A percentile compares a stretch with the other conserved stretches of the same genome.
Evolutionary conservation across 2,888 invertebrate species (phyloP).

Genomic region (Chesias legatella): DNA sequence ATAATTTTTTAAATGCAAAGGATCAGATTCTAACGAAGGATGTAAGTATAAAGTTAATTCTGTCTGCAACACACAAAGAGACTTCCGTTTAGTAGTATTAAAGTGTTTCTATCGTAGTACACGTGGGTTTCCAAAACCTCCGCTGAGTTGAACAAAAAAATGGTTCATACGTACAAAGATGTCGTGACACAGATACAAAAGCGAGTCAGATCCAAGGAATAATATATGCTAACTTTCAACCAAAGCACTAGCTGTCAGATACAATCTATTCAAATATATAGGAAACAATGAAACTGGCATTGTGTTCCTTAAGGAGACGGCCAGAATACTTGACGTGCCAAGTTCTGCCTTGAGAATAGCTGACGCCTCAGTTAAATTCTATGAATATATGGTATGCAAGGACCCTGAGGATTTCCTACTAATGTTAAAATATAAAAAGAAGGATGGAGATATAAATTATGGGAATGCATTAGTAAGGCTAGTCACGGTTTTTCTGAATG

Average conservation of each 20-base stretch:
- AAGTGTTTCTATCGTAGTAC: no score
- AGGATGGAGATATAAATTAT: background rate
- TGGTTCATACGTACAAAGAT: background rate
- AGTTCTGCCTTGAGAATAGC: slow-evolving; percentile 43
- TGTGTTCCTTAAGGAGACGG: slow-evolving; percentile 54
- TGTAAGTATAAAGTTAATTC: no score
- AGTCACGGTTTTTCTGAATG: no score
- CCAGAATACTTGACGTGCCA: slow-evolving; percentile 54
- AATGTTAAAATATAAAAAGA: slow-evolving; percentile 5
- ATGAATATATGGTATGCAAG: slow-evolving; percentile 32
- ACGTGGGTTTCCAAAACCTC: no score
- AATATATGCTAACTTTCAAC: slow-evolving; percentile 28
- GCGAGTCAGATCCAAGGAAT: slow-evolving; percentile 4
- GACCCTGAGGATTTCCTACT: slow-evolving; percentile 25
- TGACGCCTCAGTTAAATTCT: slow-evolving; percentile 35
- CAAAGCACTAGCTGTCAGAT: slow-evolving; percentile 48
- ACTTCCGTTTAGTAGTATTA: no score
- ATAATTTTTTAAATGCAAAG: no score
- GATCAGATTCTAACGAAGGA: no score
- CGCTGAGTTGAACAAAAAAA: no score
- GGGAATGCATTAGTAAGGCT: no score
- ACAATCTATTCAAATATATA: slow-evolving; percentile 60
- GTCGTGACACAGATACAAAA: slow-evolving; percentile 3
- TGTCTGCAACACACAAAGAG: no score
- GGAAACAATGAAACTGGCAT: slow-evolving; percentile 57